Conservation (phyloP, 1,140 invertebrate species). For the Mercenaria mercenaria region DNA sequence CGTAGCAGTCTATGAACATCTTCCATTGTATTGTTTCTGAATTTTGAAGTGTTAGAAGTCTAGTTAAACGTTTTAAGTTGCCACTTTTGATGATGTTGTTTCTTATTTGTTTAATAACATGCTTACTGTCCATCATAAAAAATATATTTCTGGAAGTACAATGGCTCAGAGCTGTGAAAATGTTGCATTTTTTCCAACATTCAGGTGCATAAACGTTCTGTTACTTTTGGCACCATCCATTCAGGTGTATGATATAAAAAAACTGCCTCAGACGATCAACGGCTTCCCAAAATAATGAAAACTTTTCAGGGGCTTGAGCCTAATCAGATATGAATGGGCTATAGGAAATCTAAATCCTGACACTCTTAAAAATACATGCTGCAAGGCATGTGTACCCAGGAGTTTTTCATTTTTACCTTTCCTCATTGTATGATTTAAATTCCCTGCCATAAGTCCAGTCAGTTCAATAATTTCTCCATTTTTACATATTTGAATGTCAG, state of each 20-base stretch:
- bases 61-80: neutral
- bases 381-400: slow-evolving; percentile 49
- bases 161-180: slow-evolving; percentile 44
- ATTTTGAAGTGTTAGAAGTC: neutral
- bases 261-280: slow-evolving; percentile 18
- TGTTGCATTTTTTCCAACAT: neutral
- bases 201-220: slow-evolving; percentile 53
- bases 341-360: slow-evolving; percentile 67
- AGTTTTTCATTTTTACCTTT: slow-evolving; percentile 19
- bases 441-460: slow-evolving; percentile 52
- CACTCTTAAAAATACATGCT: slow-evolving; percentile 64
- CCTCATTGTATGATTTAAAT: neutral
- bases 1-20: slow-evolving; percentile 1
- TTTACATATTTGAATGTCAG: neutral
- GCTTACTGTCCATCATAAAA: slow-evolving; percentile 42
- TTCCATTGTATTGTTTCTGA: slow-evolving; percentile 18
- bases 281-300: slow-evolving; percentile 54
- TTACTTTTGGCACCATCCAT: slow-evolving; percentile 66
- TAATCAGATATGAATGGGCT: slow-evolving; percentile 56
- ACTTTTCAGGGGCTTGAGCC: slow-evolving; percentile 50
- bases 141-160: neutral
- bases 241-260: slow-evolving; percentile 26
- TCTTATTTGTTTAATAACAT: slow-evolving; percentile 48
- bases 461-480: slow-evolving; percentile 32
- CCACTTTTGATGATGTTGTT: slow-evolving; percentile 26